Base-by-base conservation (phyloP, 2,113 vertebrate genomes). In the Periophthalmus modestus region DNA sequence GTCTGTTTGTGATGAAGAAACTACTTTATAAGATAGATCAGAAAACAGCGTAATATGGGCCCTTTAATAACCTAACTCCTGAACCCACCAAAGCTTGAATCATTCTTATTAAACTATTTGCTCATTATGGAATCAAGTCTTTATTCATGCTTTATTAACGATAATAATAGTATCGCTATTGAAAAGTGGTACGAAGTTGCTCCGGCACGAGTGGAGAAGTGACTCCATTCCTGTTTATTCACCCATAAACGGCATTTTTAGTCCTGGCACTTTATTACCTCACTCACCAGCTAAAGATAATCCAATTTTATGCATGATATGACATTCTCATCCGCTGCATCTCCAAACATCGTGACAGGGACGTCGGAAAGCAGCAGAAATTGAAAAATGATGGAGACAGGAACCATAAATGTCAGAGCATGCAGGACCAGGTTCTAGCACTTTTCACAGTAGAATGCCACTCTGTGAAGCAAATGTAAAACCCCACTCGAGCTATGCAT, bases 331-430 rank as follows among this genome's bases (percentile, higher is more conserved):
- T 78, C 62, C 24, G 62, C 58, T 36, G 73, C 68, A 62, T 78
- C 68, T 55, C 70, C 71, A 80, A 81, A 79, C 81, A 77, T 80
- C 19, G 19, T 55, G 16, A 82, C 80, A 78, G 75, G 66, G 70
- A 57, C 50, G 13, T 75, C 71, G 83, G 76, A 80, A 73, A 65
- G 70, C 73, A 83, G 78, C 79, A 77, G 72, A 81, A 79, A 88
- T 75, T 69, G 69, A 84, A 82, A 88, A 81, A 83, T 75, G 71
- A 84, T 50, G 71, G 63, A 23, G 58, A 78, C 15, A 34, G 47
- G 71, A 73, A 73, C 39, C 66, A 58, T 78, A 86, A 88, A 88
- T 87, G 81, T 85, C 82, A 87, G 75, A 61, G 73, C 48, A 59
- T 71, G 70, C 71, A 73, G 76, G 78, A 78, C 36, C 57, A n/a